These are phyloP conservation scores for Clunio marinus DNA, from an alignment of 2,888 invertebrate species.

Conservation along the genomic window DNA sequence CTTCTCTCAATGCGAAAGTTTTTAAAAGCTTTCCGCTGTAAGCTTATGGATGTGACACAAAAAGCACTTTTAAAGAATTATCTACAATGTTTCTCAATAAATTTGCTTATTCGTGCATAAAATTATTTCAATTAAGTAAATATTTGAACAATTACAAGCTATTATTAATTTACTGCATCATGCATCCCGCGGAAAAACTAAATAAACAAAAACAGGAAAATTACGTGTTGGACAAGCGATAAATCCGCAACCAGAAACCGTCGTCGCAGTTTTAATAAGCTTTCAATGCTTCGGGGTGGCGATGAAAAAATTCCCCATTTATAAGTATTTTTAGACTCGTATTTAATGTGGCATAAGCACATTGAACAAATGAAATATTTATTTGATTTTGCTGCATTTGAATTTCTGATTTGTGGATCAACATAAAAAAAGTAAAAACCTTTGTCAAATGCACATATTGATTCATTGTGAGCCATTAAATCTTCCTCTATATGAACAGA, in stretches of 20 bases:
- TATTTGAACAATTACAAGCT: conserved; percentile 19
- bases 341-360: no score
- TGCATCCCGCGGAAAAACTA: neutral
- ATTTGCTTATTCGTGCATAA: neutral
- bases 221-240: neutral
- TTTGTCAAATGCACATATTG: no score
- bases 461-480: no score
- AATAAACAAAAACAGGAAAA: neutral
- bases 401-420: no score
- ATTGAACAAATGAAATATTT: neutral
- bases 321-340: neutral
- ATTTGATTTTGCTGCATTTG: neutral
- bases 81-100: no score
- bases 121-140: conserved; percentile 17
- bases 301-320: neutral
- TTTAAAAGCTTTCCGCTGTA: conserved; percentile 8
- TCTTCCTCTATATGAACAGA: no score
- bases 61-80: no score
- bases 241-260: neutral
- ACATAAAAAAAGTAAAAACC: no score
- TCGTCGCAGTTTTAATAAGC: conserved; percentile 6
- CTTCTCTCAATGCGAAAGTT: no score
- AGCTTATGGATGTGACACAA: no score
- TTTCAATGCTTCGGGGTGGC: neutral
- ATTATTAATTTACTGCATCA: neutral